Evolutionary conservation across 2,888 invertebrate genomes (phyloP).

Genomic region (Mycalesis mineus): DNA sequence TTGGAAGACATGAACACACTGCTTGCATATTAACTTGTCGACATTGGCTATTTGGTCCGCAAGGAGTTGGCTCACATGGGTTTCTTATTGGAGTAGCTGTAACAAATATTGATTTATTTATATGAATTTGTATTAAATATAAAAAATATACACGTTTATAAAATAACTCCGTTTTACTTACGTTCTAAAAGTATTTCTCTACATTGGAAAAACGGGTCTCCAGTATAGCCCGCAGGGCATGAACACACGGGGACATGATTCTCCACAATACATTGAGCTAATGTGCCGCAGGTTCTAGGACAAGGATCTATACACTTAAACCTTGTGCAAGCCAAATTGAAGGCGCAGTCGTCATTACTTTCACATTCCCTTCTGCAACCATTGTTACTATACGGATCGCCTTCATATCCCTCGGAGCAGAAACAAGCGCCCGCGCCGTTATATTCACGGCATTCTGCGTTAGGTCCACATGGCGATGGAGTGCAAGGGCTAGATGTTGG

Average conservation of each 20-base stretch:
- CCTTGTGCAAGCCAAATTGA: constrained; percentile 85
- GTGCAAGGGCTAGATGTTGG: constrained; percentile 85
- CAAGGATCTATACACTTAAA: constrained; percentile 92
- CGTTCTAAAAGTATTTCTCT: constrained; percentile 72
- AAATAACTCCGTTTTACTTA: too few relatives aligned
- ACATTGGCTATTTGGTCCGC: constrained; percentile 92
- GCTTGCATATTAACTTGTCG: constrained; percentile 87
- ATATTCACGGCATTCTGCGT: constrained; percentile 88
- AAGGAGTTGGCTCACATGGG: constrained; percentile 90
- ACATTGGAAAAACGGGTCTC: constrained; percentile 90
- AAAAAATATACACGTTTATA: too few relatives aligned
- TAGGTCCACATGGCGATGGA: constrained; percentile 91
- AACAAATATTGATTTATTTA: constrained; percentile 12
- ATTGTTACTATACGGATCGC: constrained; percentile 86
- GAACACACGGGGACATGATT: constrained; percentile 88
- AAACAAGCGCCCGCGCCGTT: constrained; percentile 92
- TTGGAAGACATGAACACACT: constrained; percentile 89
- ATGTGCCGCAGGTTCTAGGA: constrained; percentile 88
- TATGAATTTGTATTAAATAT: neutral
- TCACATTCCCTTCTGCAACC: constrained; percentile 89
- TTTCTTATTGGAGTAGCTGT: constrained; percentile 75
- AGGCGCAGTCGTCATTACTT: constrained; percentile 85
- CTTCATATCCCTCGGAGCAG: constrained; percentile 87
- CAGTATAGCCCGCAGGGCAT: constrained; percentile 85
- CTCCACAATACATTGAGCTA: constrained; percentile 87